Percentiles rank a stretch among this genome's conserved stretches.
Evolutionary conservation across 2,797 vertebrate species (phyloP).

Genomic region (Danio kyathit): DNA sequence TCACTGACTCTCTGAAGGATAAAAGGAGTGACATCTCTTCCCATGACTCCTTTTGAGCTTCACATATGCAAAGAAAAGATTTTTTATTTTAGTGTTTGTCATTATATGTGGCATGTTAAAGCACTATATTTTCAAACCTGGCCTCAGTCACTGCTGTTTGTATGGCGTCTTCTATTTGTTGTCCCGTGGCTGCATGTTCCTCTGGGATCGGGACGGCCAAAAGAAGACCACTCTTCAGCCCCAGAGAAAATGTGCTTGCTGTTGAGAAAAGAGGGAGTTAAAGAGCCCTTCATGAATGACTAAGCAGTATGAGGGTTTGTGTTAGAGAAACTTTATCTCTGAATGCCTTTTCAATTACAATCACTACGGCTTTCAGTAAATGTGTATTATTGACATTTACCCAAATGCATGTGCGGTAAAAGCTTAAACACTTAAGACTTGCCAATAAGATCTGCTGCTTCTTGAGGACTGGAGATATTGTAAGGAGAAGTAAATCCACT

Average conservation of each 20-base stretch:
- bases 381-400: conserved; percentile 32
- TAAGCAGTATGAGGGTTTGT: conserved; percentile 5
- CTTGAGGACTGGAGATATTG: conserved; percentile 77
- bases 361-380: conserved; percentile 4
- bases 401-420: conserved; percentile 3
- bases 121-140: conserved; percentile 70
- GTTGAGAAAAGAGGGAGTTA: conserved; percentile 41
- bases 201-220: conserved; percentile 89
- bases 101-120: neutral
- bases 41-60: conserved; percentile 80
- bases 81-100: neutral
- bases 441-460: conserved; percentile 90
- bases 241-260: conserved; percentile 80
- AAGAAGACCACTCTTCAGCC: conserved; percentile 84
- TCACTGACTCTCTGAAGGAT: conserved; percentile 84
- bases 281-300: neutral
- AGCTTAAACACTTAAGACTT: conserved; percentile 46
- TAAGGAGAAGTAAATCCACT: conserved; percentile 87
- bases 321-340: neutral
- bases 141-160: conserved; percentile 82
- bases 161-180: conserved; percentile 83
- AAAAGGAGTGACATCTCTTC: conserved; percentile 89
- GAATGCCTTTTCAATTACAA: neutral
- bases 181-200: conserved; percentile 79
- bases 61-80: conserved; percentile 35